These are phyloP conservation scores for Hirtodrosophila trivittata DNA, from an alignment of 2,888 invertebrate species.

Conservation along the genomic window DNA sequence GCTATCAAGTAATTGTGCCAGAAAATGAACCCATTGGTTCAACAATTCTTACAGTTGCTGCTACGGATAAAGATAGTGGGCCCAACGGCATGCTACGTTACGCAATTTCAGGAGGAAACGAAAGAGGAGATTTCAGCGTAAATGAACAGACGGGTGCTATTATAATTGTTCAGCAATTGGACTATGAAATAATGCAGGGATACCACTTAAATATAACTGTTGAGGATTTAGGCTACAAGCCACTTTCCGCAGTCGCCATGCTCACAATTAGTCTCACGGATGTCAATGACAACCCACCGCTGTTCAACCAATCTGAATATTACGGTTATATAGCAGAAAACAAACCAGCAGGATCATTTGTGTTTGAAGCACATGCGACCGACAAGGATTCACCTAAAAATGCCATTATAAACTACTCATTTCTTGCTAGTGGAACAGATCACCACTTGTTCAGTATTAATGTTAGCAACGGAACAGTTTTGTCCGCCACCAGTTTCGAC, in stretches of 20 bases:
- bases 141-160: slow-evolving; percentile 91
- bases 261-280: slow-evolving; percentile 94
- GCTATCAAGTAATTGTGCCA: slow-evolving; percentile 95
- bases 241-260: slow-evolving; percentile 90
- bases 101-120: slow-evolving; percentile 92
- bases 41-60: slow-evolving; percentile 92
- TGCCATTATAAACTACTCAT: slow-evolving; percentile 91
- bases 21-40: slow-evolving; percentile 95
- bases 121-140: slow-evolving; percentile 91
- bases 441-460: slow-evolving; percentile 91
- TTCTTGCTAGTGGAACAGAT: slow-evolving; percentile 89
- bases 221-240: slow-evolving; percentile 92
- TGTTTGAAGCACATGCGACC: slow-evolving; percentile 90
- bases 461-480: slow-evolving; percentile 89
- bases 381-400: slow-evolving; percentile 95
- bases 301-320: slow-evolving; percentile 91
- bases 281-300: slow-evolving; percentile 96
- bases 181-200: slow-evolving; percentile 93
- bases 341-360: slow-evolving; percentile 89
- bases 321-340: slow-evolving; percentile 93
- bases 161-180: slow-evolving; percentile 90
- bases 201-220: slow-evolving; percentile 95
- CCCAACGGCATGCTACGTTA: slow-evolving; percentile 95
- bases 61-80: slow-evolving; percentile 93
- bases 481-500: slow-evolving; percentile 91